phyloP scores from a whole-genome alignment of 2,113 vertebrate genomes.

The Nerophis lumbriciformis region DNA sequence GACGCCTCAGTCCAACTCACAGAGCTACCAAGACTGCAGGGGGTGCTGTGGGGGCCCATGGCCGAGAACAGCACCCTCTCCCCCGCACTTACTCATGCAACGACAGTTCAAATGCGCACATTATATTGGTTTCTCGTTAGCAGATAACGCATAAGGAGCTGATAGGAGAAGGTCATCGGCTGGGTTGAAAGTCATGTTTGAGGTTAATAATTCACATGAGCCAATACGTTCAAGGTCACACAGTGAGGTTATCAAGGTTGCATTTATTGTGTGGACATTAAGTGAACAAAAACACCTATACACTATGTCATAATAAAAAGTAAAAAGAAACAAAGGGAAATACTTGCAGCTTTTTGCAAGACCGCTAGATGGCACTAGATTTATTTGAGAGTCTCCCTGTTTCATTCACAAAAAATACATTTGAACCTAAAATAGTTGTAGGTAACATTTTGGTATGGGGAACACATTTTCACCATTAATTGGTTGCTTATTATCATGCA shows the following conservation, averaged over 20 bases:
- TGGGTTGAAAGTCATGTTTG: background rate
- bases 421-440: too few species aligned
- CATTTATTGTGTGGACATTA: background rate
- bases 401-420: too few species aligned
- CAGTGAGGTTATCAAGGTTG: background rate
- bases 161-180: conserved; percentile 6
- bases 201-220: conserved; percentile 2
- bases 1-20: conserved; percentile 35
- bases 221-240: conserved; percentile 1
- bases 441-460: too few species aligned
- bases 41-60: conserved; percentile 26
- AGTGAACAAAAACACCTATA: background rate
- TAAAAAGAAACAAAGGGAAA: background rate
- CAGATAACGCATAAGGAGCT: background rate
- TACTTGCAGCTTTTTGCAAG: too few species aligned
- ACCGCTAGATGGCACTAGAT: too few species aligned
- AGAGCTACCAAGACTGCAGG: conserved; percentile 44
- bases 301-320: too few species aligned
- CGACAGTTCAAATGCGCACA: conserved; percentile 3
- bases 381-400: too few species aligned
- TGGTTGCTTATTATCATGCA: too few species aligned
- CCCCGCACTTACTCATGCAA: conserved; percentile 3
- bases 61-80: background rate
- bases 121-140: background rate
- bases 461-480: too few species aligned